Base-by-base conservation (phyloP, 1,140 invertebrate genomes). In the Acyrthosiphon pisum region DNA sequence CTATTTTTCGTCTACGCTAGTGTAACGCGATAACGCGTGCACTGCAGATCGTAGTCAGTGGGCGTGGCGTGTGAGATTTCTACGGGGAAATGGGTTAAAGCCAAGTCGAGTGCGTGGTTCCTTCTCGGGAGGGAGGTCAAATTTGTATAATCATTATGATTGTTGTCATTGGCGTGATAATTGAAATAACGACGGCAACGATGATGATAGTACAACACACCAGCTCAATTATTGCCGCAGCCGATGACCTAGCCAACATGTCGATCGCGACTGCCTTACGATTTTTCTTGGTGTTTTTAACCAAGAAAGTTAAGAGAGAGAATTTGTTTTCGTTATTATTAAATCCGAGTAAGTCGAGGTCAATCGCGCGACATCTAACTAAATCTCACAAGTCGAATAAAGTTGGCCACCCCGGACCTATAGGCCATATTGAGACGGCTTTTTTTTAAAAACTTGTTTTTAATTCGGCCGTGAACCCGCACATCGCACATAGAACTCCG, bases 11-110 rank as follows among this genome's bases (percentile, higher is more conserved):
- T 81, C n/a, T n/a, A 26, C 23, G 22, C 14, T n/a, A 35, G 50
- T 86, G 76, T 93, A 93, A 93, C 37, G 81, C 91, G 76, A 92
- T 84, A 92, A 92, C 48, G 6, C 11, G 7, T 41, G 35, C 18
- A 46, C 44, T 41, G 41, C 3, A 35, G 46, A 46, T 46, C 60
- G 9, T n/a, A 68, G 60, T 3, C 14, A n/a, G 91, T 92, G 81
- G 81, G 81, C 41, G 81, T 0, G 4, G 37, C 11, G 26, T 41
- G 46, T 26, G 20, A 50, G n/a, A 48, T 91, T 23, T 50, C n/a
- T 26, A 83, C 68, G 20, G n/a, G 26, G 26, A 30, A 20, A 81
- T 81, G 90, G 60, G 60, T 76, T 81, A 6, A 91, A 76, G 90
- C 90, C 90, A 91, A 83, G 30, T 35, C n/a, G 11, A 76, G 60